Conservation (phyloP, 2,113 vertebrate genomes). For the Nicator chloris region DNA sequence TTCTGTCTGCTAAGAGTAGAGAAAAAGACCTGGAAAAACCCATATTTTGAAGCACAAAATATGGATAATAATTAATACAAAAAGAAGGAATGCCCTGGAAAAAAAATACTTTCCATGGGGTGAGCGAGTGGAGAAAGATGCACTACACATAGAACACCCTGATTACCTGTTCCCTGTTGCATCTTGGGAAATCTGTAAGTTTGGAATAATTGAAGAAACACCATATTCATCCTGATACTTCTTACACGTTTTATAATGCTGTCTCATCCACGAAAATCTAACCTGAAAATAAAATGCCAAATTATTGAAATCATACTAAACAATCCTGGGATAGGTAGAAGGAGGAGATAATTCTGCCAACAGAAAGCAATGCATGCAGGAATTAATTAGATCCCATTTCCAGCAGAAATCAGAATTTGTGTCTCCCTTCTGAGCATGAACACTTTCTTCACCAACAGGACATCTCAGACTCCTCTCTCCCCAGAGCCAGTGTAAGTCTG, state of each 20-base stretch:
- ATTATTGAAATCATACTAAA: conserved; percentile 40
- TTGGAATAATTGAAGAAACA: conserved; percentile 72
- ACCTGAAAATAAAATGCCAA: conserved; percentile 75
- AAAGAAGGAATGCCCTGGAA: conserved; percentile 10
- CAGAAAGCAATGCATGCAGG: not conserved
- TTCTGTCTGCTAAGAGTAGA: not conserved
- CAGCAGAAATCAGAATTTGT: not conserved
- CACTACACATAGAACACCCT: not conserved
- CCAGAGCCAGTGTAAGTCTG: not conserved
- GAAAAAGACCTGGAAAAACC: not conserved
- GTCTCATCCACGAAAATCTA: conserved; percentile 80
- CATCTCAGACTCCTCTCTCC: not conserved
- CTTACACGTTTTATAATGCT: conserved; percentile 83
- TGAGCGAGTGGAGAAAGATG: not conserved
- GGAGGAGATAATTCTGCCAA: conserved; percentile 28
- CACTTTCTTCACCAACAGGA: not conserved
- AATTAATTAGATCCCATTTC: not conserved
- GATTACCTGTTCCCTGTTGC: conserved; percentile 77
- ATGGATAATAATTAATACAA: not conserved
- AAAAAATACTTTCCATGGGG: not conserved
- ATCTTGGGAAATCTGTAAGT: conserved; percentile 76
- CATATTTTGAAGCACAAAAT: not conserved
- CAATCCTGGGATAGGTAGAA: not conserved
- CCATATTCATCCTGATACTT: conserved; percentile 84
- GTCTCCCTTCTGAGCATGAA: not conserved